phyloP scores from a whole-genome alignment of 2,797 vertebrate genomes.

The Hydrophis major region DNA sequence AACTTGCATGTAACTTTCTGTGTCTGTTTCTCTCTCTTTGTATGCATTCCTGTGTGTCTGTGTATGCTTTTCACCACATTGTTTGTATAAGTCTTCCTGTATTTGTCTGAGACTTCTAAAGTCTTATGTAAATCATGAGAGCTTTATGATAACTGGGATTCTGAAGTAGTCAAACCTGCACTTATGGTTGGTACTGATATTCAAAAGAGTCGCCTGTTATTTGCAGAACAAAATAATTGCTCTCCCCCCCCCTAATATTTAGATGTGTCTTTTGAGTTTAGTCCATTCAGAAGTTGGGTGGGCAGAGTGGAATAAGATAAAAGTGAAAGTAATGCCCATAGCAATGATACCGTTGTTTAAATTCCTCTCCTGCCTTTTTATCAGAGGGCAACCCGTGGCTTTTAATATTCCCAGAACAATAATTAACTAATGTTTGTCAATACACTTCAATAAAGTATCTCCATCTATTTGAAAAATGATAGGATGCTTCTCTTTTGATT shows the following conservation, averaged over 20 bases:
- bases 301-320: slow-evolving; percentile 7
- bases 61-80: slow-evolving; percentile 52
- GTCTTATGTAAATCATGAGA: slow-evolving; percentile 56
- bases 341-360: neutral
- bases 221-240: neutral
- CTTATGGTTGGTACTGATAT: slow-evolving; percentile 33
- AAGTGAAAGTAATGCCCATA: neutral
- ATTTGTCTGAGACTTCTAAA: slow-evolving; percentile 58
- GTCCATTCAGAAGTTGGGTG: neutral
- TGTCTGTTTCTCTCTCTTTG: no score
- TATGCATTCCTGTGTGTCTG: neutral
- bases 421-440: neutral
- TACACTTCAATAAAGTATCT: neutral
- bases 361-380: neutral
- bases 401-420: neutral
- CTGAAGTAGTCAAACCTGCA: neutral
- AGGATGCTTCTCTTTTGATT: neutral
- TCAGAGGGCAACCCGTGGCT: neutral
- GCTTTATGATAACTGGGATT: neutral
- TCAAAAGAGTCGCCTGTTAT: slow-evolving; percentile 29
- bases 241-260: neutral
- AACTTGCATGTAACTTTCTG: neutral
- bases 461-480: neutral
- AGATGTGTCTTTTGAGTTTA: slow-evolving; percentile 25
- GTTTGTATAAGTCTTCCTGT: slow-evolving; percentile 46